Base-by-base conservation (phyloP, 2,113 vertebrate species). In the Oenanthe melanoleuca region DNA sequence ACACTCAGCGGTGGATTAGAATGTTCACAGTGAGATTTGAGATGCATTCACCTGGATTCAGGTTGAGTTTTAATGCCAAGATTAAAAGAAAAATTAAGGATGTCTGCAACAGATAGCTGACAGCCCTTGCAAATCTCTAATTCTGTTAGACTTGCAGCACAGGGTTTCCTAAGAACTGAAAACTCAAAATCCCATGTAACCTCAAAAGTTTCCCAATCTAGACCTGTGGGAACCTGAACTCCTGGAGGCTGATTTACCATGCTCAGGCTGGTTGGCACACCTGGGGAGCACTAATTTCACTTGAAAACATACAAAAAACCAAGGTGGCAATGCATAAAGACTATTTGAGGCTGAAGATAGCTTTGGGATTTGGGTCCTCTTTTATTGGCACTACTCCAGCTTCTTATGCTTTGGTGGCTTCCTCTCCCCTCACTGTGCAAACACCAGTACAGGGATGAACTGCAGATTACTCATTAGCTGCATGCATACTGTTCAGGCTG, bases 161-260 rank as follows among this genome's bases (percentile, higher is more conserved):
- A 49, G 21, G 23, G 7, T 42, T 88, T 33, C 23, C 26, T 56
- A 53, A 82, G 45, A 50, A 61, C 11, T 2, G 2, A 63, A 81
- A 74, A 55, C 1, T 1, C 22, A 71, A 12, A 29, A 84, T 84
- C 19, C 8, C 21, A 29, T 0, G 0, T 40, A 72, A 45, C 24
- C 17, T 80, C 71, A 40, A 17, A 85, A 42, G 6, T 79, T 73
- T 82, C 24, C 18, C 14, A 47, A 28, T 44, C 44, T 44, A 80
- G 24, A 65, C 21, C 42, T 64, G 17, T 45, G 31, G 34, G 45
- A 82, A 82, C 34, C 21, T 64, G 44, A 81, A 70, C 26, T 47
- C 44, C 53, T 72, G 19, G 59, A 80, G 37, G 38, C 33, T 75
- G 22, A 75, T 88, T 86, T 86, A 25, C 14, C 55, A 14, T 40